A percentile compares a stretch with the other conserved stretches of the same genome.
Evolutionary conservation across 2,888 invertebrate species (phyloP).

Genomic region (Oeneis ivallda): DNA sequence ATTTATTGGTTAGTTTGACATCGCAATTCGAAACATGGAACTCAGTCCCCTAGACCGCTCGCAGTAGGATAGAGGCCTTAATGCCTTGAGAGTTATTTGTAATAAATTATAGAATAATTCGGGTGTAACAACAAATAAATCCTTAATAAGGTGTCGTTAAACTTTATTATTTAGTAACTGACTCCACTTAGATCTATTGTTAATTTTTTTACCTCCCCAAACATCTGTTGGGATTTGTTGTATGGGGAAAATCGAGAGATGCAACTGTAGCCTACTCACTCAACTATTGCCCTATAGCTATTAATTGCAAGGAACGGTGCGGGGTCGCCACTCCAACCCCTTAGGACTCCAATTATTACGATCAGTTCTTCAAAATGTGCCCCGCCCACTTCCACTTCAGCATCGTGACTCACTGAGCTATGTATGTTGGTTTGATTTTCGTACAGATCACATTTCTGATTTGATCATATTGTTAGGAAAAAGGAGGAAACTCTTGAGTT

Average conservation of each 20-base stretch:
- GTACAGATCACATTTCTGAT: too few species aligned
- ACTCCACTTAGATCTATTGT: constrained; percentile 74
- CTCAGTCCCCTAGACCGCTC: not conserved
- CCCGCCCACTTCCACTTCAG: too few species aligned
- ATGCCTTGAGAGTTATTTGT: constrained; percentile 70
- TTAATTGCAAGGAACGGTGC: too few species aligned
- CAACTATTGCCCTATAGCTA: too few species aligned
- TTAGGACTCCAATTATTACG: too few species aligned
- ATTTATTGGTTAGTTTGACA: too few species aligned
- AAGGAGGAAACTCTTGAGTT: too few species aligned
- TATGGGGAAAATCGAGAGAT: constrained; percentile 50
- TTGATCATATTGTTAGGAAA: too few species aligned
- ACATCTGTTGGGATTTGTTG: constrained; percentile 63
- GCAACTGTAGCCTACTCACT: constrained; percentile 31
- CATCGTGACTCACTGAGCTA: too few species aligned
- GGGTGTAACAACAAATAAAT: constrained; percentile 73
- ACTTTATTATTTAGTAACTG: constrained; percentile 52
- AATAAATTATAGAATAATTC: constrained; percentile 79
- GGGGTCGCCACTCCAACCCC: too few species aligned
- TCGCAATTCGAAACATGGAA: not conserved
- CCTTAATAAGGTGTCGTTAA: constrained; percentile 71
- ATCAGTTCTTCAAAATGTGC: too few species aligned
- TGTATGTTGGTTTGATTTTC: too few species aligned
- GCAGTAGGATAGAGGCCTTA: constrained; percentile 28
- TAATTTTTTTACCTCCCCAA: constrained; percentile 57